Conservation (phyloP, 2,888 invertebrate species). For the Hyposoter didymator region DNA sequence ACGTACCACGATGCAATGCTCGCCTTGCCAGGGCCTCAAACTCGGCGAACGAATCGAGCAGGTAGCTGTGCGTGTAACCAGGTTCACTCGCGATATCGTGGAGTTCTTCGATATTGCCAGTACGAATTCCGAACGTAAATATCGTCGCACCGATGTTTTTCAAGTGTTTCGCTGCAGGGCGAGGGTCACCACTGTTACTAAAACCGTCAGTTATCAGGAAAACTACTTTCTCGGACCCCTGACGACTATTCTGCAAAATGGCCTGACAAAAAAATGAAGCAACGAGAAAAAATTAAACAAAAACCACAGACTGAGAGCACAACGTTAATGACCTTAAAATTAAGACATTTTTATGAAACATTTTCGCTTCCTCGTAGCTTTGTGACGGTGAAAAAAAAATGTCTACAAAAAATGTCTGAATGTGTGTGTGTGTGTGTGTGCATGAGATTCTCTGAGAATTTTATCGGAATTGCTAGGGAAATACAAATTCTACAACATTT, state of each 20-base stretch:
- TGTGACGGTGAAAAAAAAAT: too few relatives aligned
- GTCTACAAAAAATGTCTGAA: too few relatives aligned
- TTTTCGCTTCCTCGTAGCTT: too few relatives aligned
- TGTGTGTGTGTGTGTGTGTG: too few relatives aligned
- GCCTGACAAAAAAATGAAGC: conserved; percentile 79
- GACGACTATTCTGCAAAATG: conserved; percentile 84
- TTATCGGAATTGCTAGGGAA: too few relatives aligned
- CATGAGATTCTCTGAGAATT: too few relatives aligned
- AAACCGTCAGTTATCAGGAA: conserved; percentile 90
- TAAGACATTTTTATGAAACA: too few relatives aligned
- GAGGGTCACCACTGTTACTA: conserved; percentile 89
- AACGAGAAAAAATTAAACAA: background rate
- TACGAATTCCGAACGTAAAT: conserved; percentile 87
- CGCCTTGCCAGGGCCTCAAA: conserved; percentile 89
- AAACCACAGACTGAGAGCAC: background rate
- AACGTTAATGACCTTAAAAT: too few relatives aligned
- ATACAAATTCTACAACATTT: too few relatives aligned
- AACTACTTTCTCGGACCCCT: conserved; percentile 86
- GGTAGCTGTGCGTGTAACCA: conserved; percentile 87
- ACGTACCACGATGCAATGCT: conserved; percentile 88
- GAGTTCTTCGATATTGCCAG: conserved; percentile 88
- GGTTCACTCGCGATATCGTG: conserved; percentile 88
- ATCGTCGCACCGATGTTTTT: conserved; percentile 85
- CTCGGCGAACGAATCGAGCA: conserved; percentile 88
- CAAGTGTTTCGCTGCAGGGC: conserved; percentile 86